Evolutionary conservation across 2,888 invertebrate genomes (phyloP).

Genomic region (Erebia epiphron): DNA sequence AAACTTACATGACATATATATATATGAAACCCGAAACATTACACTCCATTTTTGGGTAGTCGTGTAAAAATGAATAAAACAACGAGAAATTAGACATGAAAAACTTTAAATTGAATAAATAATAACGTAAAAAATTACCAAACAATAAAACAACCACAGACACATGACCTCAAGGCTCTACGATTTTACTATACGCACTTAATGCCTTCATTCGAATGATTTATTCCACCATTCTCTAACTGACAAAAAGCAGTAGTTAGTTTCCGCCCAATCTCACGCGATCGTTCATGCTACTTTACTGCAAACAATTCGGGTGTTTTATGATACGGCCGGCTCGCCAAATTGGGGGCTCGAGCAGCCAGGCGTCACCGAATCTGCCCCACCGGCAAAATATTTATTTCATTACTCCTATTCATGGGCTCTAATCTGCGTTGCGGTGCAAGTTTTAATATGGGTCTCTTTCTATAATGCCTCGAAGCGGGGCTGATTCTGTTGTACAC

Average conservation of each 20-base stretch:
- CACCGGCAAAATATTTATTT: slow-evolving; percentile 83
- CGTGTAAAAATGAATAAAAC: too few relatives aligned
- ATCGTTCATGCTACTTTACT: slow-evolving; percentile 67
- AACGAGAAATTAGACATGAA: too few relatives aligned
- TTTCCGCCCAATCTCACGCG: slow-evolving; percentile 72
- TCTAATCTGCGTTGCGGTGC: slow-evolving; percentile 71
- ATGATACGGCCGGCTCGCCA: slow-evolving; percentile 68
- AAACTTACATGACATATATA: too few relatives aligned
- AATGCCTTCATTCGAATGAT: slow-evolving; percentile 20
- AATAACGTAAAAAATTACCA: neutral
- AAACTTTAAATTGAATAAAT: neutral
- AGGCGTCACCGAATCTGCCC: slow-evolving; percentile 74
- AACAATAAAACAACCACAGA: slow-evolving; percentile 3
- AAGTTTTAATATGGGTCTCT: slow-evolving; percentile 37
- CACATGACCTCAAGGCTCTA: neutral
- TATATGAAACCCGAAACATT: too few relatives aligned
- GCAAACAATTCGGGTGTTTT: slow-evolving; percentile 70
- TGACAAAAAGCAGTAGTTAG: slow-evolving; percentile 30
- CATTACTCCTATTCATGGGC: slow-evolving; percentile 81
- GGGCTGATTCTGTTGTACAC: too few relatives aligned
- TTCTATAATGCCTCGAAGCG: slow-evolving; percentile 3
- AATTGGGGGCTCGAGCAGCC: slow-evolving; percentile 74
- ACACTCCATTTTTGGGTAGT: too few relatives aligned
- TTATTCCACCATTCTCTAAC: slow-evolving; percentile 19
- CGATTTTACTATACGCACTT: neutral